Base-by-base conservation (phyloP, 2,888 invertebrate species). In the Syritta pipiens region DNA sequence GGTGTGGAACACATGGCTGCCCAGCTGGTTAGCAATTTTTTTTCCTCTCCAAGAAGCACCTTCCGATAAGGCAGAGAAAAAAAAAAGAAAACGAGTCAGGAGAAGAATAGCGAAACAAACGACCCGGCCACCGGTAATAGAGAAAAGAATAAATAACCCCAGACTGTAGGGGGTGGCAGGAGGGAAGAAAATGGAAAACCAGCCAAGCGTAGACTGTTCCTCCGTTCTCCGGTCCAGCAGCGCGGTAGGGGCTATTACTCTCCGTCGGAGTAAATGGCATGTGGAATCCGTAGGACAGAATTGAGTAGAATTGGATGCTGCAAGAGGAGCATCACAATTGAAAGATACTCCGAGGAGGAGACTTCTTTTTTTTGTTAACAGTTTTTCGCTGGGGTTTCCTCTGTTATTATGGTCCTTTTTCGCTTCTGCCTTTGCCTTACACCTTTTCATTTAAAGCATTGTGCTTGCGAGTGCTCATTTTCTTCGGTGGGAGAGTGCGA, bases 1-100 rank as follows among this genome's bases (percentile, higher is more conserved):
- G n/a, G 63, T 71, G 63, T 57, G 76, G 62, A 79, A 79, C 79
- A 79, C 74, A 79, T 79, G 74, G 79, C 79, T 62, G 40, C 74
- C 79, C 22, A 67, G 60, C 26, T 60, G 60, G 53, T 77, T 72
- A 72, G 55, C 55, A 44, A 20, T 55, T 62, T 49, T 63, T 32
- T 71, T 71, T 77, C 51, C 28, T 59, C 42, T 35, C 24, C 55
- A 68, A 74, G 68, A 46, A 74, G 62, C 68, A 68, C 68, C 74
- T 79, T 79, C 40, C 55, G 48, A 9, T 6, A n/a, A 20, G 4
- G 40, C 6, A 3, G 10, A 6, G 6, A 5, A 0, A 10, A 37
- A 22, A 42, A 42, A 42, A 26, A 24, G 30, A 26, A 10, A 48
- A 46, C 6, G 7, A 22, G 10, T 7, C 9, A 40, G 30, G 9